phyloP scores from a whole-genome alignment of 1,140 invertebrate species.

The Zaprionus gabonicus region DNA sequence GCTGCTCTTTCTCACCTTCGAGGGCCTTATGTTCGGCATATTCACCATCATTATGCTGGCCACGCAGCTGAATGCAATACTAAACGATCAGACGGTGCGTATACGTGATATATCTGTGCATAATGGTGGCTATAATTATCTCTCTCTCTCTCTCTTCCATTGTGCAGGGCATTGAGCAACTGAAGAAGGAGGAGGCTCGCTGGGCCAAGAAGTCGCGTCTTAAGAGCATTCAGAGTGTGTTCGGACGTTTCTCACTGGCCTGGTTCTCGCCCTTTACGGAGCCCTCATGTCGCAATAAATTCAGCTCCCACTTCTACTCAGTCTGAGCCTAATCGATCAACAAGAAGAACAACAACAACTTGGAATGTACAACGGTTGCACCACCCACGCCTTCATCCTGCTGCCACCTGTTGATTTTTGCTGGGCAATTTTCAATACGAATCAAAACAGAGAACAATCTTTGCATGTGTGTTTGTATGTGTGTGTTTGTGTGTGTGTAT shows the following conservation, averaged over 20 bases:
- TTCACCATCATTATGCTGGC: slow-evolving; percentile 99
- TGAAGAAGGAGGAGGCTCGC: slow-evolving; percentile 96
- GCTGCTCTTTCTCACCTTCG: slow-evolving; percentile 97
- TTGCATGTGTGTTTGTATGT: slow-evolving; percentile 27
- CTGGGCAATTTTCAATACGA: slow-evolving; percentile 49
- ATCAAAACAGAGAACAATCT: slow-evolving; percentile 16
- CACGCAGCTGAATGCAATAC: slow-evolving; percentile 98
- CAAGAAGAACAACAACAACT: slow-evolving; percentile 14
- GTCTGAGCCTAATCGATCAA: slow-evolving; percentile 86
- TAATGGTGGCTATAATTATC: slow-evolving; percentile 3
- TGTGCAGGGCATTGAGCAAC: slow-evolving; percentile 95
- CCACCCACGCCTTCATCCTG: slow-evolving; percentile 5
- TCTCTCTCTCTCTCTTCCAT: slow-evolving; percentile 57
- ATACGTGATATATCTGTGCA: neutral
- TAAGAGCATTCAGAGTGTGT: slow-evolving; percentile 97
- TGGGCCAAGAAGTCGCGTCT: slow-evolving; percentile 96
- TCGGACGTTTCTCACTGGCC: slow-evolving; percentile 95
- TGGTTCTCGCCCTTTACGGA: slow-evolving; percentile 98
- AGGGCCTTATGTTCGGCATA: slow-evolving; percentile 98
- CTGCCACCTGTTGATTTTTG: slow-evolving; percentile 47
- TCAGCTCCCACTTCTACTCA: slow-evolving; percentile 91
- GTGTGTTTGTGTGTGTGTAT: slow-evolving; percentile 31
- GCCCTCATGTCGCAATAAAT: slow-evolving; percentile 90
- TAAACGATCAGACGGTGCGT: slow-evolving; percentile 98
- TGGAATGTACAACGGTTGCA: slow-evolving; percentile 55